Conservation (phyloP, 2,888 invertebrate species). For the Caenorhabditis becei region DNA sequence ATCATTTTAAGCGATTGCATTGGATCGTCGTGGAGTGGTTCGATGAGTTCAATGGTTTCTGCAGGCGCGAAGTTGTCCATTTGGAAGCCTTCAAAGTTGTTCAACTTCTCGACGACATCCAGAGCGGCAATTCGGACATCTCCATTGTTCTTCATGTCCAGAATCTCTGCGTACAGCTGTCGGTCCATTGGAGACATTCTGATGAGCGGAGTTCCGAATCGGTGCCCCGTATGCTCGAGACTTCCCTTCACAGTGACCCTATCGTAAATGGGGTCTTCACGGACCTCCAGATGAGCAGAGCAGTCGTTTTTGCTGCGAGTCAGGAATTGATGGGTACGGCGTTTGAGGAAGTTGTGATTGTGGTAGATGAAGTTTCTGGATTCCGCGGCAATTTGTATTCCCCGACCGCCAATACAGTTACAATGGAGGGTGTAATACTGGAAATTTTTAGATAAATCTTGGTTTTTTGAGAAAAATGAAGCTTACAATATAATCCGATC, state of each 20-base stretch:
- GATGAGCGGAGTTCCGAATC: slow-evolving; percentile 70
- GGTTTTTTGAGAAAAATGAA: not conserved
- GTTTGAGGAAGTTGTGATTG: slow-evolving; percentile 35
- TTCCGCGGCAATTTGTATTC: slow-evolving; percentile 8
- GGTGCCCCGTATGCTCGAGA: slow-evolving; percentile 72
- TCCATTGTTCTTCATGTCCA: not conserved
- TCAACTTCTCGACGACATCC: slow-evolving; percentile 17
- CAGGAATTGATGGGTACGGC: slow-evolving; percentile 21
- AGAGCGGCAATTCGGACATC: slow-evolving; percentile 3
- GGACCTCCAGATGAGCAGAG: slow-evolving; percentile 40
- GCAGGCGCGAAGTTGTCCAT: slow-evolving; percentile 35
- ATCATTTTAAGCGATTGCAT: not conserved
- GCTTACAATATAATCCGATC: no score
- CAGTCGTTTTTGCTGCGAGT: slow-evolving; percentile 44
- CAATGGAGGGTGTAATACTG: slow-evolving; percentile 21
- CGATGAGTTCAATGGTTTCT: not conserved
- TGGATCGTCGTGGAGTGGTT: slow-evolving; percentile 7
- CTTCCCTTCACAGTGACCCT: slow-evolving; percentile 64
- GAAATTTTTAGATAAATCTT: not conserved
- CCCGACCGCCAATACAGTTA: slow-evolving; percentile 4
- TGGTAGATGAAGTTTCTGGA: slow-evolving; percentile 32
- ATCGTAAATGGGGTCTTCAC: slow-evolving; percentile 14
- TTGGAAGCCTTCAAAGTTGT: slow-evolving; percentile 34
- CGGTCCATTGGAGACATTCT: slow-evolving; percentile 40
- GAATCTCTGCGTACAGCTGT: slow-evolving; percentile 15